Base-by-base conservation (phyloP, 2,113 vertebrate genomes). In the Scomber colias region DNA sequence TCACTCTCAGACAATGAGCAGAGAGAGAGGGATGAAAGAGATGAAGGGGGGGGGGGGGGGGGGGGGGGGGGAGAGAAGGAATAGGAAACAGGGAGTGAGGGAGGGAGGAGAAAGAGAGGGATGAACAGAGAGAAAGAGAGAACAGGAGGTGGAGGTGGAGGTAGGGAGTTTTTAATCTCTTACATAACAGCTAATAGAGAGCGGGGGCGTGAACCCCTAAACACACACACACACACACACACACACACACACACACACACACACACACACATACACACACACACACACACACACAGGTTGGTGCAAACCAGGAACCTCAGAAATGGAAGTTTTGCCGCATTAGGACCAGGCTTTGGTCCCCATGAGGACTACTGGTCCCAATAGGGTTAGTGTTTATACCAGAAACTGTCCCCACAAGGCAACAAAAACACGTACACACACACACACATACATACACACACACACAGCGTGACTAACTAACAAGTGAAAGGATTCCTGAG, bases 231-330 rank as follows among this genome's bases (percentile, higher is more conserved):
- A 44, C 62, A 21, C 73, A 50, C 75, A 44, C 64, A 59, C 63
- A 69, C 75, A 62, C 65, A 77, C 65, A 50, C 54, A 21, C 62
- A 56, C 56, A 51, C 56, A 73, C 71, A 62, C 57, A 9, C 31
- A 35, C n/a, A n/a, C n/a, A n/a, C n/a, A n/a, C n/a, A n/a, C n/a
- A n/a, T n/a, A n/a, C n/a, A n/a, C n/a, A n/a, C n/a, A n/a, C n/a
- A n/a, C n/a, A n/a, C 31, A 35, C 31, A 35, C 31, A 6, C 31
- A 35, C 24, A 27, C 24, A 27, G 24, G 24, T 27, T 27, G 24
- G 24, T 27, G 24, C 24, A 27, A 27, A 27, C 24, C 24, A 27
- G 24, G 24, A 27, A 27, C 24, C 24, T 27, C 24, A 27, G 24
- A 27, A 27, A 27, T 27, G 24, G 24, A 27, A 27, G 24, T 27